These are phyloP conservation scores for Rhizomys pruinosus DNA, from an alignment of 2,113 vertebrate species.

Conservation along the genomic window DNA sequence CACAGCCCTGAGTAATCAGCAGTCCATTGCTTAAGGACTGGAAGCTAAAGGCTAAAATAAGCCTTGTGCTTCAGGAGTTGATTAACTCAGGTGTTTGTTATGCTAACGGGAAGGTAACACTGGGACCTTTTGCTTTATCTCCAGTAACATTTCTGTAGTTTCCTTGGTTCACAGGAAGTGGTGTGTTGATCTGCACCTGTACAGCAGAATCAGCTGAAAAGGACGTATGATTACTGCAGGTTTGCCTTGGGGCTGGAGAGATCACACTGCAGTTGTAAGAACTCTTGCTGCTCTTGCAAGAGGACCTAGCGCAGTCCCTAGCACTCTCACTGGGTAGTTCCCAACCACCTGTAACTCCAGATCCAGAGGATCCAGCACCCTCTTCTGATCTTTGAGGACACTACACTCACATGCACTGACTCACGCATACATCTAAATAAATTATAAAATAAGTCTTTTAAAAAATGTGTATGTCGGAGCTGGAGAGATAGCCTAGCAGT, in stretches of 20 bases:
- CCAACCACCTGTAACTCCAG: not conserved
- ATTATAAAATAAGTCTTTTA: not conserved
- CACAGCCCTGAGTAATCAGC: too few relatives aligned
- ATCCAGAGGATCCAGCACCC: too few relatives aligned
- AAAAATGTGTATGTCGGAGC: not conserved
- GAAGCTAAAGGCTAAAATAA: not conserved
- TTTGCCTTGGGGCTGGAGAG: not conserved
- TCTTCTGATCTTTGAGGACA: not conserved
- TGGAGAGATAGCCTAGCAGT: not conserved
- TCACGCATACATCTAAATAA: too few relatives aligned
- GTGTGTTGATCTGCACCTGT: too few relatives aligned
- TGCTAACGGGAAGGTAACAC: not conserved
- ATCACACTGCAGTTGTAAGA: too few relatives aligned
- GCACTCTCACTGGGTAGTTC: not conserved
- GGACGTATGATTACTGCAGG: not conserved
- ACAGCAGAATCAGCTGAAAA: not conserved
- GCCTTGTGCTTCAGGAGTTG: not conserved
- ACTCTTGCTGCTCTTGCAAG: not conserved
- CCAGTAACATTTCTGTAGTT: not conserved
- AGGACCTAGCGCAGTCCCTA: not conserved
- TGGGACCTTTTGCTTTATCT: not conserved
- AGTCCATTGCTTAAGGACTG: not conserved
- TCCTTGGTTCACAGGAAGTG: not conserved
- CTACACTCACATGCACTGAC: not conserved
- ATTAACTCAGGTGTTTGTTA: not conserved